Evolutionary conservation across 2,888 invertebrate genomes (phyloP).

Genomic region (Agonopterix subpropinquella): DNA sequence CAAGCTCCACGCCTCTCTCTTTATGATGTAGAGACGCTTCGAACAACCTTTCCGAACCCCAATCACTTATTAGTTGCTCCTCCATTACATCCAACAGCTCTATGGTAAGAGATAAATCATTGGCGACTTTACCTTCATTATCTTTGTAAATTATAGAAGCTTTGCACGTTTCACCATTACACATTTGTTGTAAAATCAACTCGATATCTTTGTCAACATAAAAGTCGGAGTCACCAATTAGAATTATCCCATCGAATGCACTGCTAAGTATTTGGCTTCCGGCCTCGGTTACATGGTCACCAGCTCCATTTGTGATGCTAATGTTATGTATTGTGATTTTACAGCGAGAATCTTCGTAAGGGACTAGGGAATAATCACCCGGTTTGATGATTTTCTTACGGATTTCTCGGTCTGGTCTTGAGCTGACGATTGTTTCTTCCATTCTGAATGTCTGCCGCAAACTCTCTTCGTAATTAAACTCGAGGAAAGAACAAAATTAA

Average conservation of each 20-base stretch:
- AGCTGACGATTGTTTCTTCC: constrained; percentile 38
- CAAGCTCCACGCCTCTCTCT: constrained; percentile 78
- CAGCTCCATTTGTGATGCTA: constrained; percentile 33
- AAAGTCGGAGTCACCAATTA: constrained; percentile 65
- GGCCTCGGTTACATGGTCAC: constrained; percentile 40
- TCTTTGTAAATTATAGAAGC: constrained; percentile 52
- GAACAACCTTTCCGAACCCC: constrained; percentile 73
- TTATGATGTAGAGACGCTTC: constrained; percentile 69
- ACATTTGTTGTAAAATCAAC: constrained; percentile 71
- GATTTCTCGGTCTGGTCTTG: constrained; percentile 51
- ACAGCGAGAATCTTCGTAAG: constrained; percentile 64
- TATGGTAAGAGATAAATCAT: constrained; percentile 55
- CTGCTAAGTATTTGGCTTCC: constrained; percentile 47
- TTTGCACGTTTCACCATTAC: constrained; percentile 55
- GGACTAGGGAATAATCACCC: constrained; percentile 57
- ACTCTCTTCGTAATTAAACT: too few relatives aligned
- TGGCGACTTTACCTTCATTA: constrained; percentile 30
- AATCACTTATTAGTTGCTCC: constrained; percentile 70
- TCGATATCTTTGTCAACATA: constrained; percentile 73
- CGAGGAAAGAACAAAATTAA: too few relatives aligned
- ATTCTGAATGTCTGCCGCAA: too few relatives aligned
- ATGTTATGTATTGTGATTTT: constrained; percentile 48
- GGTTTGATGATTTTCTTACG: constrained; percentile 47
- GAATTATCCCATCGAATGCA: constrained; percentile 55
- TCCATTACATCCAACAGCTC: constrained; percentile 57